Conservation (phyloP, 2,113 vertebrate species). For the Podocnemis expansa region DNA sequence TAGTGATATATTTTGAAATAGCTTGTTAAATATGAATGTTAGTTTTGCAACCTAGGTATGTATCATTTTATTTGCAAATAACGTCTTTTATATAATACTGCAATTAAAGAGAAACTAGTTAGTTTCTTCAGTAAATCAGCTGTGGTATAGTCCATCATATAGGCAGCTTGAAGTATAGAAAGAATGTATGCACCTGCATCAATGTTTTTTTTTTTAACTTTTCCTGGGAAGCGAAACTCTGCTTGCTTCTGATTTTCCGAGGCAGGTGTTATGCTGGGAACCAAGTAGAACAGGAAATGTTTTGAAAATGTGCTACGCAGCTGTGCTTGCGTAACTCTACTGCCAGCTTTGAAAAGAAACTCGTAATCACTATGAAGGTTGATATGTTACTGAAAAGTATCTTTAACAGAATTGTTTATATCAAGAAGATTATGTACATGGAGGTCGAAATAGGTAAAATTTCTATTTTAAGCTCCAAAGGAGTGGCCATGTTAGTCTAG, state of each 20-base stretch:
- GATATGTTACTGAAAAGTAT: not conserved
- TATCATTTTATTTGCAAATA: not conserved
- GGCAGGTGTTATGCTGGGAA: not conserved
- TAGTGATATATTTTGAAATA: not conserved
- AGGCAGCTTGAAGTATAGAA: not conserved
- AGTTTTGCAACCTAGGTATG: not conserved
- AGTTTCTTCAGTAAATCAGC: not conserved
- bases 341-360: not conserved
- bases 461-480: not conserved
- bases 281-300: not conserved
- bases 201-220: slow-evolving; percentile 22
- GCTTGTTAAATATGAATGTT: not conserved
- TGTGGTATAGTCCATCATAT: not conserved
- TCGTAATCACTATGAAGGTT: not conserved
- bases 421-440: not conserved
- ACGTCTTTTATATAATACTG: no score
- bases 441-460: not conserved
- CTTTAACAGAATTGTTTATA: not conserved
- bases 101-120: no score
- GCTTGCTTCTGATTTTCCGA: not conserved
- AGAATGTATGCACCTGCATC: not conserved
- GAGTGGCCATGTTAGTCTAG: no score
- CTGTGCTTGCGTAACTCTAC: not conserved
- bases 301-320: not conserved
- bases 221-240: not conserved